Conservation (phyloP, 2,888 invertebrate genomes). For the Melipona bicolor region DNA sequence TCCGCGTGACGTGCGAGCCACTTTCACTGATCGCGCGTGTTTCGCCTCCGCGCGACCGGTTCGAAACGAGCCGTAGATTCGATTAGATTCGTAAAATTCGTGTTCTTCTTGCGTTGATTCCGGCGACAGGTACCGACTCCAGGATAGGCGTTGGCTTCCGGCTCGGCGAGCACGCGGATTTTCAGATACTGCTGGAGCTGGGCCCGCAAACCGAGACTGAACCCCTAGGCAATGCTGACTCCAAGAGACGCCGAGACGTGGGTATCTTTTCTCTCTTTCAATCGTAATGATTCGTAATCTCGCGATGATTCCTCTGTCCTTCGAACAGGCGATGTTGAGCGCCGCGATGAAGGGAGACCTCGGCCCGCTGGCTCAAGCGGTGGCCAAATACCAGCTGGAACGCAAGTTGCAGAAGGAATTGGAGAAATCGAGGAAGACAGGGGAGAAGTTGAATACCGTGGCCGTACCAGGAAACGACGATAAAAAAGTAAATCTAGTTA, state of each 20-base stretch:
- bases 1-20: slow-evolving; percentile 20
- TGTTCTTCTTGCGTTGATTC: slow-evolving; percentile 65
- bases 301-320: not conserved
- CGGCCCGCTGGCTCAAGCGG: slow-evolving; percentile 79
- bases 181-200: slow-evolving; percentile 90
- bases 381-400: slow-evolving; percentile 79
- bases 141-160: slow-evolving; percentile 92
- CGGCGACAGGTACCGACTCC: slow-evolving; percentile 89
- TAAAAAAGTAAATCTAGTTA: slow-evolving; percentile 13
- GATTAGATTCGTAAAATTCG: not conserved
- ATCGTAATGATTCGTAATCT: too few species aligned
- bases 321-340: slow-evolving; percentile 70
- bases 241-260: slow-evolving; percentile 63
- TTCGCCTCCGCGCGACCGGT: not conserved
- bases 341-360: slow-evolving; percentile 81
- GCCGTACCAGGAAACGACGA: slow-evolving; percentile 25
- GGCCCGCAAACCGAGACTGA: slow-evolving; percentile 92
- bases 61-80: not conserved
- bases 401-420: slow-evolving; percentile 74
- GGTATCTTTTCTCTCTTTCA: slow-evolving; percentile 10
- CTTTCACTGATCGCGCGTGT: slow-evolving; percentile 30
- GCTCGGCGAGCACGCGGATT: slow-evolving; percentile 92
- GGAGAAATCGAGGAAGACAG: slow-evolving; percentile 68
- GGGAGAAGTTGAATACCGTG: slow-evolving; percentile 59
- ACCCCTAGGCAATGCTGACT: slow-evolving; percentile 85